phyloP scores from a whole-genome alignment of 2,797 vertebrate species.

The Manis javanica region DNA sequence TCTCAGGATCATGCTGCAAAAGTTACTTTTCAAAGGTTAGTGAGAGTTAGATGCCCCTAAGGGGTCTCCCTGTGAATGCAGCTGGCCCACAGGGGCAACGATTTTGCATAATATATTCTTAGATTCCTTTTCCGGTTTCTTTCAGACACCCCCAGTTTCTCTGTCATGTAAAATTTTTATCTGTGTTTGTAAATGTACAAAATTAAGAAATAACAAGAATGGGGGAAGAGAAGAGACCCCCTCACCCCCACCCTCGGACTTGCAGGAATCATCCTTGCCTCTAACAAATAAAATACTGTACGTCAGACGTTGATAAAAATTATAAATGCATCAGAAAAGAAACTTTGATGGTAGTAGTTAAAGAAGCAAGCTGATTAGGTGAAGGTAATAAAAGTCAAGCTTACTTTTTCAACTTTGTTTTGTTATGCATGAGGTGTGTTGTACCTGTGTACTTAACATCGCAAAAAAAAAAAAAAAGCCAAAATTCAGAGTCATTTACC shows the following conservation, averaged over 20 bases:
- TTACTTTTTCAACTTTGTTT: neutral
- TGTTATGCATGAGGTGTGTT: neutral
- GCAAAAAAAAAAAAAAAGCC: neutral
- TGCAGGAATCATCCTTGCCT: neutral
- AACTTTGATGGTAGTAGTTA: neutral
- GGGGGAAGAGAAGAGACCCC: neutral
- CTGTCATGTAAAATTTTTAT: neutral
- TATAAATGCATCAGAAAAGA: neutral
- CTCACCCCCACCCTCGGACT: neutral
- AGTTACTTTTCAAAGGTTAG: neutral
- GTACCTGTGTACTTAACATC: neutral
- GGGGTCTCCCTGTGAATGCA: neutral
- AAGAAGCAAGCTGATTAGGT: neutral
- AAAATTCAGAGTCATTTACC: neutral
- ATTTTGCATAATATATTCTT: neutral
- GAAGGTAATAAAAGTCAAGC: neutral
- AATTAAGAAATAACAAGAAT: neutral
- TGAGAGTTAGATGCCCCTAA: neutral
- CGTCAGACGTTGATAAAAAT: neutral
- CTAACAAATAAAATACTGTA: neutral
- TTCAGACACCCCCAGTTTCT: neutral
- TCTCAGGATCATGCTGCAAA: neutral
- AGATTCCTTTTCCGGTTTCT: neutral
- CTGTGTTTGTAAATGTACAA: neutral
- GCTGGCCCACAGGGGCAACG: rapidly evolving